phyloP scores from a whole-genome alignment of 2,113 vertebrate species.

The Cnemophilus loriae region DNA sequence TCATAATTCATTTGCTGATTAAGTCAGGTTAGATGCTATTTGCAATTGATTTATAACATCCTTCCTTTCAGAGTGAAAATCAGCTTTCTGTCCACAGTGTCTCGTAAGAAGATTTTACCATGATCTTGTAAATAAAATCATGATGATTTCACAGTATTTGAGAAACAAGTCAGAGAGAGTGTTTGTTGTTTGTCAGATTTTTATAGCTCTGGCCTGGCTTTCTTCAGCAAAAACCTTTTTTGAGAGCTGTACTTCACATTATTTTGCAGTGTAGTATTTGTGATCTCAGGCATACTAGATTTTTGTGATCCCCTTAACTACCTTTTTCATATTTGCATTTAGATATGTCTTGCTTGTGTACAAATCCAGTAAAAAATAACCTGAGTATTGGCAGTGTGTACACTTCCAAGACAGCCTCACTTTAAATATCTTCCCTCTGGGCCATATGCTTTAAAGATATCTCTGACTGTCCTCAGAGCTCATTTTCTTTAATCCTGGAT shows the following conservation, averaged over 20 bases:
- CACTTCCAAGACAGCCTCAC: not conserved
- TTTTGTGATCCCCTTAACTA: not conserved
- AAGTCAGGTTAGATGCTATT: not conserved
- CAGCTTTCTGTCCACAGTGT: not conserved
- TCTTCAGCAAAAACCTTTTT: not conserved
- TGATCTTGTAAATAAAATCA: not conserved
- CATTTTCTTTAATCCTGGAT: constrained; percentile 59
- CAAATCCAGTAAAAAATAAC: not conserved
- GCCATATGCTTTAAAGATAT: constrained; percentile 1
- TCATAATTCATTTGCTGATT: not conserved
- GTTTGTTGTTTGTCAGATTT: not conserved
- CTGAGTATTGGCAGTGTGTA: not conserved
- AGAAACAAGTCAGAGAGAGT: not conserved
- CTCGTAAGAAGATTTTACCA: not conserved
- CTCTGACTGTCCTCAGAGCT: constrained; percentile 35
- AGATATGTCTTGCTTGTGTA: not conserved
- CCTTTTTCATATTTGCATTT: not conserved
- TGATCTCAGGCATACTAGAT: not conserved
- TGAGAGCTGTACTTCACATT: not conserved
- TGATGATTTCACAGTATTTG: not conserved
- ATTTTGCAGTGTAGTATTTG: not conserved
- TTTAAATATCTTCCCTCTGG: constrained; percentile 36
- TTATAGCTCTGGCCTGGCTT: not conserved
- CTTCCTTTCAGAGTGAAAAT: not conserved
- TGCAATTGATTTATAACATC: not conserved